Conservation (phyloP, 2,797 vertebrate genomes). For the Sebastes miniatus region DNA sequence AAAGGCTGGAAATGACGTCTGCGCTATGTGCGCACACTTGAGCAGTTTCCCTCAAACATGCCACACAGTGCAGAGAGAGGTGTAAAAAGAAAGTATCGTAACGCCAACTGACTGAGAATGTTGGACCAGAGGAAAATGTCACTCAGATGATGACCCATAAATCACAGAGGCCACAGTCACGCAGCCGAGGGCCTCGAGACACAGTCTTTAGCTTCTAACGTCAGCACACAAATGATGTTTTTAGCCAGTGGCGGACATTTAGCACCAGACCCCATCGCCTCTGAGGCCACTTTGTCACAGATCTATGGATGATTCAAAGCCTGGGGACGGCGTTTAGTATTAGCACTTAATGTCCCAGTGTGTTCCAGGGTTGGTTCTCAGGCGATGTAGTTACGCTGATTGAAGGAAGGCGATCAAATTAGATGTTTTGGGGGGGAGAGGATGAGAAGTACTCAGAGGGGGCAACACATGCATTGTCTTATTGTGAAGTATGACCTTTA, state of each 20-base stretch:
- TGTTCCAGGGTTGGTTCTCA: conserved; percentile 55
- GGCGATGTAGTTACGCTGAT: conserved; percentile 62
- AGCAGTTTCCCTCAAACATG: conserved; percentile 24
- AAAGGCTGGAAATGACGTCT: conserved; percentile 12
- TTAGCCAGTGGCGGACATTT: conserved; percentile 67
- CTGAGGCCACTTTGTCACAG: conserved; percentile 59
- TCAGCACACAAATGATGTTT: conserved; percentile 63
- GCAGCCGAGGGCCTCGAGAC: conserved; percentile 60
- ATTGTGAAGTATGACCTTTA: conserved; percentile 78
- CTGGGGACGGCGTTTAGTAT: conserved; percentile 56
- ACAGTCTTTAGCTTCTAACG: conserved; percentile 62
- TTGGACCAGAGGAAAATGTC: conserved; percentile 66
- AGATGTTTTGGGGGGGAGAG: conserved; percentile 60
- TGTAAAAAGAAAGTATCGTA: conserved; percentile 53
- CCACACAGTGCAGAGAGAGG: conserved; percentile 33
- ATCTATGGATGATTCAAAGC: conserved; percentile 72
- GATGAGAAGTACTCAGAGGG: conserved; percentile 50
- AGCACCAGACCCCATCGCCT: conserved; percentile 73
- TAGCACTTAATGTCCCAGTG: conserved; percentile 65
- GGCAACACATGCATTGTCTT: conserved; percentile 58
- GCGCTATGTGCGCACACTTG: background rate
- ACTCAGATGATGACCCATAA: conserved; percentile 71
- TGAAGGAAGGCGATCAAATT: conserved; percentile 68
- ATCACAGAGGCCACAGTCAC: conserved; percentile 60
- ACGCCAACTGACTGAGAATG: conserved; percentile 44